A percentile compares a stretch with the other conserved stretches of the same genome.
phyloP scores from a whole-genome alignment of 2,113 vertebrate species.

The Psammodynastes pulverulentus region DNA sequence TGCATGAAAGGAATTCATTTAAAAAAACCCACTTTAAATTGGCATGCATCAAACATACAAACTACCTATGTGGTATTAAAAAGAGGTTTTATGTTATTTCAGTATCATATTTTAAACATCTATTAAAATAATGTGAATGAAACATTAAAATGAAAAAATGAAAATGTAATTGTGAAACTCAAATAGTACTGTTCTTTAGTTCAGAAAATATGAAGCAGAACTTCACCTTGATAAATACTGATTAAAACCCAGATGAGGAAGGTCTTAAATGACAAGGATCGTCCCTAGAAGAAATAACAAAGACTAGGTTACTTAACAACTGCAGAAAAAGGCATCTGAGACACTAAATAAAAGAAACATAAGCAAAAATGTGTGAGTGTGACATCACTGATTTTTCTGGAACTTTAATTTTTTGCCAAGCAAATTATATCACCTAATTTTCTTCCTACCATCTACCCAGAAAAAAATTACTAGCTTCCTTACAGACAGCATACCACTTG shows the following conservation, averaged over 20 bases:
- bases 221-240: constrained; percentile 81
- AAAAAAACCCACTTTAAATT: constrained; percentile 54
- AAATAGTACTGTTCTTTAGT: constrained; percentile 54
- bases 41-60: constrained; percentile 42
- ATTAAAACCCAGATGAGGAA: constrained; percentile 83
- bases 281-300: constrained; percentile 76
- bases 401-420: background rate
- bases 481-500: background rate
- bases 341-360: background rate
- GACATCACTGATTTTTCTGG: background rate
- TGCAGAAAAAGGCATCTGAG: background rate
- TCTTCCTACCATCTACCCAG: background rate
- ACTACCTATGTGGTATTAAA: background rate
- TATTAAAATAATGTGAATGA: constrained; percentile 44
- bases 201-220: constrained; percentile 19
- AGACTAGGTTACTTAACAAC: constrained; percentile 25
- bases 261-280: constrained; percentile 90
- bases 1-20: constrained; percentile 7
- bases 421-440: background rate
- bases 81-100: constrained; percentile 38
- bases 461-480: background rate
- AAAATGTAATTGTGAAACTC: constrained; percentile 59
- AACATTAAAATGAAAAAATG: constrained; percentile 45
- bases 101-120: constrained; percentile 58
- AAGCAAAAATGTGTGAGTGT: background rate